Base-by-base conservation (phyloP, 2,113 vertebrate genomes). In the Sinocyclocheilus anshuiensis region DNA sequence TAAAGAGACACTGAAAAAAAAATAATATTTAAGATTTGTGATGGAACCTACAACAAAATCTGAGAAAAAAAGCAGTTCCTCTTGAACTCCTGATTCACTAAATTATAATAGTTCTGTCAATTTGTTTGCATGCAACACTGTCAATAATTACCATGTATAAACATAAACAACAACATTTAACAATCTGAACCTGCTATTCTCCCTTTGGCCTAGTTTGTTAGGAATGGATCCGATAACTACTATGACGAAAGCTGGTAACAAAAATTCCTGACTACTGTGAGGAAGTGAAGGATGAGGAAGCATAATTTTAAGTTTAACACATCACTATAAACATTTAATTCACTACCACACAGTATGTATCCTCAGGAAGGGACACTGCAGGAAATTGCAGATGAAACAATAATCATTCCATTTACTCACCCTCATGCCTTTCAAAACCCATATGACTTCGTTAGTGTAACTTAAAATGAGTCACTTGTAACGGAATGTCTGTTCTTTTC, bases 121-220 rank as follows among this genome's bases (percentile, higher is more conserved):
- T 61, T 42, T 79, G 53, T 39, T 79, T 80, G 1, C 12, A 63
- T 39, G 18, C 57, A 61, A 42, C 33, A 13, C 5, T 61, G 22
- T 79, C 11, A 13, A 61, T 6, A 78, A 59, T 59, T 78, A 59
- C 18, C 77, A 78, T 7, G 26, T 2, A 75, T 48, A 39, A 39
- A 61, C 20, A 63, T 26, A 81, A 81, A 81, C 59, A 65, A 81
- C 39, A n/a, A 29, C 7, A 15, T 6, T 26, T 16, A 80, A 5
- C 76, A 33, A 13, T 53, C 13, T 4, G 8, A 45, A 42, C 33
- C 77, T 80, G 53, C 9, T 10, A 2, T 42, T 42, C 12, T 61
- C n/a, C 33, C 55, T 81, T 45, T 81, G 79, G 22, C 79, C 22
- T 65, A 81, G 79, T 65, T 61, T 80, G 33, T 42, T 42, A 79